Evolutionary conservation across 1,140 invertebrate species (phyloP).

Genomic region (Brachionus plicatilis): DNA sequence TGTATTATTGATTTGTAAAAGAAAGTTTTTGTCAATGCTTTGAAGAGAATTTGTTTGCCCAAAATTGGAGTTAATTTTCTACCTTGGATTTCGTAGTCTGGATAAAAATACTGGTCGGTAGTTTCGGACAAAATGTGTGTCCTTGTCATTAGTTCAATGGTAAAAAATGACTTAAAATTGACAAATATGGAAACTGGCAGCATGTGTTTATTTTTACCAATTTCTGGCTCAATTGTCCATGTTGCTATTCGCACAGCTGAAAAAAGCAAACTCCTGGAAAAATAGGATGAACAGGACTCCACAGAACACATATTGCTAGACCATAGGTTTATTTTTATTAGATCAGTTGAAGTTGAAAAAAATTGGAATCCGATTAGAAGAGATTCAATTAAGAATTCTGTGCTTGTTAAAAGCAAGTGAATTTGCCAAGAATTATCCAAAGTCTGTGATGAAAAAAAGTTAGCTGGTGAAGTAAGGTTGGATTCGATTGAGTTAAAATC

Average conservation of each 20-base stretch:
- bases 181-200: background rate
- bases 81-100: background rate
- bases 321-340: background rate
- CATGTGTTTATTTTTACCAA: background rate
- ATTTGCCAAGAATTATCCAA: too few relatives aligned
- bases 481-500: background rate
- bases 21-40: background rate
- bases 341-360: background rate
- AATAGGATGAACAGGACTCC: background rate
- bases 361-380: background rate
- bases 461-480: background rate
- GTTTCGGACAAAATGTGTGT: background rate
- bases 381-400: background rate
- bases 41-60: background rate
- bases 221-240: background rate
- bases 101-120: background rate
- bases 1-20: background rate
- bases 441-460: too few relatives aligned
- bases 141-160: background rate
- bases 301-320: background rate
- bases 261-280: background rate
- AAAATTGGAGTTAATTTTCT: background rate
- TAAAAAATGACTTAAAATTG: background rate
- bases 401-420: background rate
- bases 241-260: background rate